Percentiles rank a stretch among this genome's conserved stretches.
Conservation (phyloP, 1,140 invertebrate species). For the Ostrea edulis region DNA sequence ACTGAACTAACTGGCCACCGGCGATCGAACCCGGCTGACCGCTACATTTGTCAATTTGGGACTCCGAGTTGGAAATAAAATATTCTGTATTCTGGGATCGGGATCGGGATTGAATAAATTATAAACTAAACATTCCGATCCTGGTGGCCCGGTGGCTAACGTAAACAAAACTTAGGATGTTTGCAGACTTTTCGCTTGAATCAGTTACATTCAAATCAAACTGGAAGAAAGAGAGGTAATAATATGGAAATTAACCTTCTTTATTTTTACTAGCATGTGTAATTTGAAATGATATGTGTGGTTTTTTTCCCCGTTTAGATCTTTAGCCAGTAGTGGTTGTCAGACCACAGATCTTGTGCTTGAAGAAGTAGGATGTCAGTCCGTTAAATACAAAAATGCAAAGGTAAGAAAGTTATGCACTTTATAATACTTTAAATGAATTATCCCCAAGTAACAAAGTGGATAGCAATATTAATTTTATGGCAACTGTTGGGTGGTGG, state of each 20-base stretch:
- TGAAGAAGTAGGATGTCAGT: slow-evolving; percentile 66
- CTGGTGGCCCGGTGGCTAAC: slow-evolving; percentile 15
- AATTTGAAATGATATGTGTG: not conserved
- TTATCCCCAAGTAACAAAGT: too few relatives aligned
- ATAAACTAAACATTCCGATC: not conserved
- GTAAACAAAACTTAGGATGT: slow-evolving; percentile 59
- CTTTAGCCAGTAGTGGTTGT: slow-evolving; percentile 56
- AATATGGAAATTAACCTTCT: not conserved
- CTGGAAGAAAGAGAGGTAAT: slow-evolving; percentile 76
- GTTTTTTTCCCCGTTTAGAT: slow-evolving; percentile 48
- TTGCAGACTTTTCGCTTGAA: slow-evolving; percentile 69
- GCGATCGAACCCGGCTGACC: too few relatives aligned
- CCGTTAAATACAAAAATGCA: slow-evolving; percentile 58
- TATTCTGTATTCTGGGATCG: not conserved
- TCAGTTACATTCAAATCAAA: slow-evolving; percentile 69
- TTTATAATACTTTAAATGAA: not conserved
- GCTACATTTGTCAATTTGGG: not conserved
- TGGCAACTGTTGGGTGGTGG: too few relatives aligned
- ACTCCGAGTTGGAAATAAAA: too few relatives aligned
- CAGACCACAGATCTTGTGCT: slow-evolving; percentile 67
- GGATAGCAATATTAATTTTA: too few relatives aligned
- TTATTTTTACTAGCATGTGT: not conserved
- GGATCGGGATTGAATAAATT: not conserved
- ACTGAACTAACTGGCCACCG: too few relatives aligned
- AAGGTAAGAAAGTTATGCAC: slow-evolving; percentile 56